Evolutionary conservation across 2,888 invertebrate genomes (phyloP).

Genomic region (Erebia aethiops): DNA sequence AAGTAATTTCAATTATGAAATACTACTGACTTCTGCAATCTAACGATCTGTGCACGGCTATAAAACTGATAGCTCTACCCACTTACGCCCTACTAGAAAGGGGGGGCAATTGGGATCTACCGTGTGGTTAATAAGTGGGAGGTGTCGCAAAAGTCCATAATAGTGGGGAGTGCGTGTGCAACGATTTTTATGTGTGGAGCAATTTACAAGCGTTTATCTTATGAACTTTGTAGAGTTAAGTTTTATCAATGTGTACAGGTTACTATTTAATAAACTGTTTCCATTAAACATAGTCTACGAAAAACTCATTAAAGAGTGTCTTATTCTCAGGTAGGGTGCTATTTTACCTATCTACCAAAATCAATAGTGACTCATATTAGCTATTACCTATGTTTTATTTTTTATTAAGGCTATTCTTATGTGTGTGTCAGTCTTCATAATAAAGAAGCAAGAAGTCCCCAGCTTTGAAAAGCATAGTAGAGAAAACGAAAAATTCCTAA

Average conservation of each 20-base stretch:
- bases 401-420: no score
- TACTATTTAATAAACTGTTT: no score
- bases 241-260: neutral
- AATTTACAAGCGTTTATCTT: slow-evolving; percentile 42
- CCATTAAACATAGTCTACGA: no score
- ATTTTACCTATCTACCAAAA: no score
- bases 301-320: no score
- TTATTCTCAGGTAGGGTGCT: no score
- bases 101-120: slow-evolving; percentile 57
- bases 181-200: slow-evolving; percentile 50
- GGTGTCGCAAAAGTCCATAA: slow-evolving; percentile 64
- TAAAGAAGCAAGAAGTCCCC: no score
- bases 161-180: slow-evolving; percentile 62
- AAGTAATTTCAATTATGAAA: slow-evolving; percentile 46
- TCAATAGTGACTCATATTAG: no score
- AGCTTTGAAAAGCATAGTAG: no score
- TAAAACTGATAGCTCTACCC: slow-evolving; percentile 41
- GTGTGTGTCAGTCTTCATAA: no score
- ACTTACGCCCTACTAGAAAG: slow-evolving; percentile 50
- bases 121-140: slow-evolving; percentile 72
- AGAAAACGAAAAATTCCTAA: neutral
- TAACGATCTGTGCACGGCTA: slow-evolving; percentile 38
- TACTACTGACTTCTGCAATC: slow-evolving; percentile 40
- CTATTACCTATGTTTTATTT: no score
- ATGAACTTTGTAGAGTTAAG: neutral